phyloP scores from a whole-genome alignment of 53 echinoderm and acorn worm species.

The Paelopatides confundens region DNA sequence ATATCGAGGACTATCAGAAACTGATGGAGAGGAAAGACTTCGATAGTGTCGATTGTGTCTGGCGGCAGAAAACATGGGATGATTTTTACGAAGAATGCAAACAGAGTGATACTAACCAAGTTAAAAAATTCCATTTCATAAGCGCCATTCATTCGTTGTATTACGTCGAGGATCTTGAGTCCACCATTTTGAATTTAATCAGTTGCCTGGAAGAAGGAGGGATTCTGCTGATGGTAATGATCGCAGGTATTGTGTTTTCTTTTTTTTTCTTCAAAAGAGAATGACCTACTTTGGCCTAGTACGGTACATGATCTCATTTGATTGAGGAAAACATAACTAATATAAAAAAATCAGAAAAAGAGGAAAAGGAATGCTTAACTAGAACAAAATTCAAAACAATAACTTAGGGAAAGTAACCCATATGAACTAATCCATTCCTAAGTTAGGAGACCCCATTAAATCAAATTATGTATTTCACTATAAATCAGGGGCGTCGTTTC shows the following conservation, averaged over 20 bases:
- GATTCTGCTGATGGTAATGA: constrained; percentile 43
- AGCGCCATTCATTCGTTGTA: constrained; percentile 83
- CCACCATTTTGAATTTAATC: constrained; percentile 61
- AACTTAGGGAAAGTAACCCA: too few relatives aligned
- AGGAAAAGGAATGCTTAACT: too few relatives aligned
- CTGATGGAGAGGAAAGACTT: constrained; percentile 27
- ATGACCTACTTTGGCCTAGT: too few relatives aligned
- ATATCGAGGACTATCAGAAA: constrained; percentile 65
- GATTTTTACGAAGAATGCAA: constrained; percentile 31
- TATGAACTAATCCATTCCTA: too few relatives aligned
- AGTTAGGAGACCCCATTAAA: too few relatives aligned
- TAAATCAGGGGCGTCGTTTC: too few relatives aligned
- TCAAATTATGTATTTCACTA: too few relatives aligned
- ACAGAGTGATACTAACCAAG: constrained; percentile 8
- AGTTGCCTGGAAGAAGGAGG: constrained; percentile 73
- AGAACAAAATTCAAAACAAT: too few relatives aligned
- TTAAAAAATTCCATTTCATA: constrained; percentile 75
- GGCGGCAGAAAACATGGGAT: constrained; percentile 66
- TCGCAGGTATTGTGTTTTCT: constrained; percentile 83
- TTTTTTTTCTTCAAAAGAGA: too few relatives aligned
- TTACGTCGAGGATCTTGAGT: constrained; percentile 65
- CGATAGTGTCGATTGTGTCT: constrained; percentile 49
- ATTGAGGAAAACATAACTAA: too few relatives aligned
- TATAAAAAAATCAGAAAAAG: too few relatives aligned
- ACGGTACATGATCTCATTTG: too few relatives aligned